phyloP scores from a whole-genome alignment of 2,797 vertebrate genomes.

The Rhinophrynus dorsalis region DNA sequence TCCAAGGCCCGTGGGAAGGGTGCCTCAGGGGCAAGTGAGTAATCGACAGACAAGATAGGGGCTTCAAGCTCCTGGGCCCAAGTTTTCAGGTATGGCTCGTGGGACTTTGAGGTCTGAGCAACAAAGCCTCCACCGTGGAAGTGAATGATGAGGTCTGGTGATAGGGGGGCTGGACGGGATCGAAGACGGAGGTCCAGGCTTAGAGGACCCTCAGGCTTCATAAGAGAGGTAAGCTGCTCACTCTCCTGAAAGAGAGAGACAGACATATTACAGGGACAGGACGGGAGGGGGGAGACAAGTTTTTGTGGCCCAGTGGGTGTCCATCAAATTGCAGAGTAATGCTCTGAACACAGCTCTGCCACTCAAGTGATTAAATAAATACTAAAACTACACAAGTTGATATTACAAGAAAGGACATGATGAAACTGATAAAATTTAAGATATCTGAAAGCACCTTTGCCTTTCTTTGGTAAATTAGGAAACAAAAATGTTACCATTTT shows the following conservation, averaged over 20 bases:
- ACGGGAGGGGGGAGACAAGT: too few species aligned
- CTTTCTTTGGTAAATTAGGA: too few species aligned
- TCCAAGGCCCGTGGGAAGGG: conserved; percentile 89
- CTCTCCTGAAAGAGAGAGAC: conserved; percentile 72
- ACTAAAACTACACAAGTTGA: too few species aligned
- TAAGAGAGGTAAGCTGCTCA: conserved; percentile 72
- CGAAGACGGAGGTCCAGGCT: conserved; percentile 77
- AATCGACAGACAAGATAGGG: conserved; percentile 88
- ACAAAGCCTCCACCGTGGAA: conserved; percentile 92
- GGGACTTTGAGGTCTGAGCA: conserved; percentile 91
- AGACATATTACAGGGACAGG: not conserved
- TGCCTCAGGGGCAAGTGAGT: conserved; percentile 88
- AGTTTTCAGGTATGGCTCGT: conserved; percentile 88
- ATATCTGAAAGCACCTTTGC: too few species aligned
- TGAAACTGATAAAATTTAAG: too few species aligned
- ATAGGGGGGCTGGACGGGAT: conserved; percentile 72
- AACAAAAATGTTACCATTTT: too few species aligned
- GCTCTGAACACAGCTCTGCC: too few species aligned
- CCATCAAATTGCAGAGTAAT: too few species aligned
- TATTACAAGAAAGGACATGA: too few species aligned
- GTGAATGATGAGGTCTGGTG: conserved; percentile 80
- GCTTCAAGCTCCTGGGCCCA: conserved; percentile 86
- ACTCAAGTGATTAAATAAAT: too few species aligned
- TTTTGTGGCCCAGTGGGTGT: too few species aligned
- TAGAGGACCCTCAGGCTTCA: conserved; percentile 75